Conservation (phyloP, 1,140 invertebrate species). For the Drosophila bifasciata region DNA sequence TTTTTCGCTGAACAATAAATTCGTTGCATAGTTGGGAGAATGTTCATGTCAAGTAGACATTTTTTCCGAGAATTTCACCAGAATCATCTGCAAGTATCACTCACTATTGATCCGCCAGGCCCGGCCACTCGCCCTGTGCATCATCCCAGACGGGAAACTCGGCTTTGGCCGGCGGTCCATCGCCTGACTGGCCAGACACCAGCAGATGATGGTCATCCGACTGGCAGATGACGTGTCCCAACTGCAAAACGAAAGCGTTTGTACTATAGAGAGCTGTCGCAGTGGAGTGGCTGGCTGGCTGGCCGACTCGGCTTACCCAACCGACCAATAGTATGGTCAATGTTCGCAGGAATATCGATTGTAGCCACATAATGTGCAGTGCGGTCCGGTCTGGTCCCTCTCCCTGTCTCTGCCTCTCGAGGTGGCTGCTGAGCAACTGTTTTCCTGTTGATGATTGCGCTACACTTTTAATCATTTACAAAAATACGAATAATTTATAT, state of each 20-base stretch:
- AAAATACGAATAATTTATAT: constrained; percentile 26
- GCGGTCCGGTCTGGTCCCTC: neutral
- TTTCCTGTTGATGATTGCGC: constrained; percentile 10
- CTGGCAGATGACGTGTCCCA: constrained; percentile 46
- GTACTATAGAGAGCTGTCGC: neutral
- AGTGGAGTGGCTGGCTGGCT: too few relatives aligned
- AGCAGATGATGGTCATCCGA: constrained; percentile 3
- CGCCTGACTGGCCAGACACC: constrained; percentile 1
- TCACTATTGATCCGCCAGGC: constrained; percentile 13
- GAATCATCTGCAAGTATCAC: too few relatives aligned
- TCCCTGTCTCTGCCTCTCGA: constrained; percentile 11
- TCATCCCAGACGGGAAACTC: constrained; percentile 63
- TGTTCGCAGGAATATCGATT: constrained; percentile 35
- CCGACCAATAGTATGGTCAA: constrained; percentile 23
- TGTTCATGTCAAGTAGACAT: too few relatives aligned
- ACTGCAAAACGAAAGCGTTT: constrained; percentile 27
- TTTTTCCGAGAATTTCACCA: too few relatives aligned
- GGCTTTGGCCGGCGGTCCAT: constrained; percentile 35
- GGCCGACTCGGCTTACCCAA: constrained; percentile 20
- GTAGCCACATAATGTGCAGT: constrained; percentile 17
- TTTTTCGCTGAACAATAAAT: too few relatives aligned
- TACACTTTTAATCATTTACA: constrained; percentile 41
- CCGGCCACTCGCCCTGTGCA: constrained; percentile 52
- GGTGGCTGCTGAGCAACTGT: constrained; percentile 17
- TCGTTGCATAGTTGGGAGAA: too few relatives aligned